Evolutionary conservation across 2,797 vertebrate genomes (phyloP).

Genomic region (Clarias fuscus): DNA sequence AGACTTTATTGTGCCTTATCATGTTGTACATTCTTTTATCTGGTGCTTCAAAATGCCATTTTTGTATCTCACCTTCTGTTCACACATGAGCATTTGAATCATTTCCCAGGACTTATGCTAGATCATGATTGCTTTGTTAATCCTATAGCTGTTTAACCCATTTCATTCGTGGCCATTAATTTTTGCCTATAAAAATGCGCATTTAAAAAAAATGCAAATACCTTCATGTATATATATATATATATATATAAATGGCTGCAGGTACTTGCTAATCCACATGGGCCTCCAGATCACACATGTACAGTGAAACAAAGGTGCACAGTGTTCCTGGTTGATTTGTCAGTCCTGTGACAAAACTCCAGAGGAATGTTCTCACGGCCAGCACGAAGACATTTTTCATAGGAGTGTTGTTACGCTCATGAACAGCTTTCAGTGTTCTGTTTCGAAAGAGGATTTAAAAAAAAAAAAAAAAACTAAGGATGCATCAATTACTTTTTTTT

Average conservation of each 20-base stretch:
- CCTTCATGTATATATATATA: background rate
- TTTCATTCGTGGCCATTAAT: background rate
- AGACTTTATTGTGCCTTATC: background rate
- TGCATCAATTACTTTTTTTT: background rate
- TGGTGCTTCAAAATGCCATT: background rate
- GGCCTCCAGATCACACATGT: slow-evolving; percentile 28
- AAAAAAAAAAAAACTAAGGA: background rate
- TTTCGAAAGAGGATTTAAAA: background rate
- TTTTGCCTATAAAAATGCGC: background rate
- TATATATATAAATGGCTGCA: slow-evolving; percentile 37
- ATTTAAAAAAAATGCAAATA: background rate
- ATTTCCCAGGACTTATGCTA: too few species aligned
- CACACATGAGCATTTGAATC: background rate
- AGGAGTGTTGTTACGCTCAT: background rate
- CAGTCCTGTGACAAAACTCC: slow-evolving; percentile 57
- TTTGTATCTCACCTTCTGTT: background rate
- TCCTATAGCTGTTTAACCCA: background rate
- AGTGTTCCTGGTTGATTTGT: slow-evolving; percentile 57
- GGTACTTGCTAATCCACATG: slow-evolving; percentile 61
- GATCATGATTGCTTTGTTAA: background rate
- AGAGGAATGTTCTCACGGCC: slow-evolving; percentile 24
- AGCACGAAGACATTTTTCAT: slow-evolving; percentile 4
- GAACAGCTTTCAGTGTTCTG: background rate
- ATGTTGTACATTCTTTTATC: background rate
- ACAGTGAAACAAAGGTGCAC: slow-evolving; percentile 22